A percentile compares a stretch with the other conserved stretches of the same genome.
These are phyloP conservation scores for Lithophane semibrunnea DNA, from an alignment of 2,888 invertebrate species.

Conservation along the genomic window DNA sequence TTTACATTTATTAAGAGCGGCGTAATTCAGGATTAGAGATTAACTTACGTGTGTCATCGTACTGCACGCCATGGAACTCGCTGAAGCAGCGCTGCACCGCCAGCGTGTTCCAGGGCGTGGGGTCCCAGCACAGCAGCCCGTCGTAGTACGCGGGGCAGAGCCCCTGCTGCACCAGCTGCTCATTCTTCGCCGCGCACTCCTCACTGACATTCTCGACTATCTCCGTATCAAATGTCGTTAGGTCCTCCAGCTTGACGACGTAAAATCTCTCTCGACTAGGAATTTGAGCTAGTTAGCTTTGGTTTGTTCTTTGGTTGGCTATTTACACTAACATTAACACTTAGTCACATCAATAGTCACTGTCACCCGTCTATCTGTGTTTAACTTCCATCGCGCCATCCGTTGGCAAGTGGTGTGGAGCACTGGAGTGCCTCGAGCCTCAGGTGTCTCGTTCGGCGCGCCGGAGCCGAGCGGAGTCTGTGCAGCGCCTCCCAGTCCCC, in stretches of 20 bases:
- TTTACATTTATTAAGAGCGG: constrained; percentile 48
- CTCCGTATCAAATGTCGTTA: constrained; percentile 84
- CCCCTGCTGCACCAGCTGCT: constrained; percentile 74
- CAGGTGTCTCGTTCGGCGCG: constrained; percentile 78
- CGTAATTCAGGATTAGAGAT: constrained; percentile 52
- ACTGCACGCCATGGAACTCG: constrained; percentile 94
- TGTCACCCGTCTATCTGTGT: constrained; percentile 70
- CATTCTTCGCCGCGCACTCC: constrained; percentile 81
- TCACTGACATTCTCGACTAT: constrained; percentile 83
- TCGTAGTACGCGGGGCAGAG: constrained; percentile 94
- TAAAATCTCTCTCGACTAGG: constrained; percentile 70
- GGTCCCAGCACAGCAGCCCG: constrained; percentile 95
- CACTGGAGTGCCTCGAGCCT: constrained; percentile 56
- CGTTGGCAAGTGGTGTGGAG: constrained; percentile 21
- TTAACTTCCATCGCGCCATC: constrained; percentile 72
- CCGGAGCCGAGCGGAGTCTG: constrained; percentile 79
- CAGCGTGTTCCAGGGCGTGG: constrained; percentile 92
- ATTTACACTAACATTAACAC: constrained; percentile 69
- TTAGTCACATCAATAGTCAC: constrained; percentile 68
- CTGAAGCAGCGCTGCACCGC: constrained; percentile 95
- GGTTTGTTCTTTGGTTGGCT: constrained; percentile 76
- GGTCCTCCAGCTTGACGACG: constrained; percentile 88
- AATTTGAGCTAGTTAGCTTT: constrained; percentile 73
- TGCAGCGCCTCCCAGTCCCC: constrained; percentile 79
- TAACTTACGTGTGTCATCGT: constrained; percentile 96